These are phyloP conservation scores for Notoglanidium macrostoma DNA, from an alignment of 2,797 vertebrate species.

Conservation along the genomic window DNA sequence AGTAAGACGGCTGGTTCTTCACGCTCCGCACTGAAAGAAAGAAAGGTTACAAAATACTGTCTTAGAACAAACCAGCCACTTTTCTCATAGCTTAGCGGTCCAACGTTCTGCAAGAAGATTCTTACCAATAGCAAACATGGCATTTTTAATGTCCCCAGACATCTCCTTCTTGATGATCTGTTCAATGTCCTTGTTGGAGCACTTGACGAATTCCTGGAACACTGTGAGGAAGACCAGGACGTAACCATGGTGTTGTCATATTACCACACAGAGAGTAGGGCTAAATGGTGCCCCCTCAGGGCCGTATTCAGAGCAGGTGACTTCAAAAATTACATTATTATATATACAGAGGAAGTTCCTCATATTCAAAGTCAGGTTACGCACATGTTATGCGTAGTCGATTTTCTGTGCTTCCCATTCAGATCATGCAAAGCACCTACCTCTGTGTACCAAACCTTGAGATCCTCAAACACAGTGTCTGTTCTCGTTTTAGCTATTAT, in stretches of 20 bases:
- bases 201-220: slow-evolving; percentile 93
- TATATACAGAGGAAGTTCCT: not conserved
- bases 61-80: not conserved
- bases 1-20: slow-evolving; percentile 93
- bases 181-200: slow-evolving; percentile 92
- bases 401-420: not conserved
- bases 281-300: not conserved
- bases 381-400: not conserved
- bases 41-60: not conserved
- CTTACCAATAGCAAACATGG: slow-evolving; percentile 90
- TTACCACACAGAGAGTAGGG: not conserved
- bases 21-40: slow-evolving; percentile 85
- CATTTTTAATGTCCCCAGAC: slow-evolving; percentile 89
- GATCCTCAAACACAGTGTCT: not conserved
- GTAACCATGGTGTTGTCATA: not conserved
- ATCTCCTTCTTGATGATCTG: slow-evolving; percentile 94
- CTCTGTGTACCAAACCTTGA: not conserved
- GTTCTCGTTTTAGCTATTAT: not conserved
- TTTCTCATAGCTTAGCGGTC: not conserved
- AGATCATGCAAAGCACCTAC: not conserved
- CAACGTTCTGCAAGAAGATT: slow-evolving; percentile 14
- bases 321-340: not conserved
- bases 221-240: slow-evolving; percentile 72
- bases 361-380: not conserved
- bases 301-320: not conserved